Conservation (phyloP, 2,888 invertebrate genomes). For the Erannis defoliaria region DNA sequence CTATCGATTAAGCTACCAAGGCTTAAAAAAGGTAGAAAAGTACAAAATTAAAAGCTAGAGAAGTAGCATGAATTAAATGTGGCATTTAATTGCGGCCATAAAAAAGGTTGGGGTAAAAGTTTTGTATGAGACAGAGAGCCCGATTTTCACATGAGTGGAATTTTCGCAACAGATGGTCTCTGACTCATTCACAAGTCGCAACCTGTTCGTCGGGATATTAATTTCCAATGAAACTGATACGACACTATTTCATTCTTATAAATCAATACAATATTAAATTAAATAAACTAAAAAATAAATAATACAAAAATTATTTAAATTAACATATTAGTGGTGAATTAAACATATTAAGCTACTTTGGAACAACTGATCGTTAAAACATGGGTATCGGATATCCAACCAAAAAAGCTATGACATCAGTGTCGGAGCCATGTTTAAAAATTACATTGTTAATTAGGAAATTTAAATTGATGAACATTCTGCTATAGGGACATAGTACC, state of each 20-base stretch:
- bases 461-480: constrained; percentile 56
- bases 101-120: constrained; percentile 61
- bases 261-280: constrained; percentile 56
- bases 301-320: constrained; percentile 44
- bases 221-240: constrained; percentile 75
- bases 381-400: constrained; percentile 64
- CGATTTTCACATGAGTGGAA: constrained; percentile 77
- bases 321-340: constrained; percentile 39
- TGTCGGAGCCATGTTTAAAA: constrained; percentile 55
- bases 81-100: constrained; percentile 50
- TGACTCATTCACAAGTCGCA: constrained; percentile 81
- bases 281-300: constrained; percentile 45
- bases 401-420: constrained; percentile 74
- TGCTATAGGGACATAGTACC: no score
- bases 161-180: constrained; percentile 82
- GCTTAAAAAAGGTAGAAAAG: no score
- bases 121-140: constrained; percentile 57
- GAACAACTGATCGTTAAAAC: constrained; percentile 59
- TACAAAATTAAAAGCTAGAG: no score
- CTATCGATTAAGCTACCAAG: no score
- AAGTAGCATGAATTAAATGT: no score
- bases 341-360: constrained; percentile 54
- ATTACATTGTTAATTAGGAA: constrained; percentile 72
- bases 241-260: constrained; percentile 61
- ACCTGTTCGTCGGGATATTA: constrained; percentile 71